These are phyloP conservation scores for Asteroscopus sphinx DNA, from an alignment of 2,888 invertebrate genomes.

Conservation along the genomic window DNA sequence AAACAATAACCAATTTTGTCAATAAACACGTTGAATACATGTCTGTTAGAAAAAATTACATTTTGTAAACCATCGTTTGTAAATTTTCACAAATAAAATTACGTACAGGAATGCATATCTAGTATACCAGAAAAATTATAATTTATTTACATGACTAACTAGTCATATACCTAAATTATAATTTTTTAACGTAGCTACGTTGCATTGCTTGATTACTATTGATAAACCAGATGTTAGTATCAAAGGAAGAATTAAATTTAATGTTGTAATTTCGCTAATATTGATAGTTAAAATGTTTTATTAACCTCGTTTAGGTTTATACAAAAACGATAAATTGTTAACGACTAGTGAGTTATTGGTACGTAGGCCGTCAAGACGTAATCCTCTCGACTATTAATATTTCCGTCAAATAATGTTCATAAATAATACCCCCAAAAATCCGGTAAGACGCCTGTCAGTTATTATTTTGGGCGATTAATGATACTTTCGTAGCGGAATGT, in stretches of 20 bases:
- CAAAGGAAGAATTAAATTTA: slow-evolving; percentile 6
- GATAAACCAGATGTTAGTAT: slow-evolving; percentile 5
- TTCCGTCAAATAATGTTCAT: slow-evolving; percentile 41
- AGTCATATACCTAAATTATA: no score
- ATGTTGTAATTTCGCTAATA: slow-evolving; percentile 9
- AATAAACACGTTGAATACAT: no score
- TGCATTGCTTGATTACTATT: not conserved
- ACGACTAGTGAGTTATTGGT: slow-evolving; percentile 44
- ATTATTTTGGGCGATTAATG: slow-evolving; percentile 26
- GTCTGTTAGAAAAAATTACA: no score
- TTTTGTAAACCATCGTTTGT: no score
- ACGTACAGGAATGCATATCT: no score
- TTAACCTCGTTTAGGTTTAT: slow-evolving; percentile 42
- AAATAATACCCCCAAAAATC: slow-evolving; percentile 34
- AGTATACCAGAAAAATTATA: no score
- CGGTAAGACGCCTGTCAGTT: slow-evolving; percentile 22
- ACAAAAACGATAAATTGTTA: slow-evolving; percentile 42
- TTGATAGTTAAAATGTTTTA: slow-evolving; percentile 35
- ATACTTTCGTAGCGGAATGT: slow-evolving; percentile 18
- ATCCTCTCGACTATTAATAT: slow-evolving; percentile 39
- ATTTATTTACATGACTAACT: no score
- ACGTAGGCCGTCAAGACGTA: slow-evolving; percentile 20
- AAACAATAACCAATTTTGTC: no score
- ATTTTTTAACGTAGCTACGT: no score
- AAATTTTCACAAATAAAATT: no score